A percentile compares a stretch with the other conserved stretches of the same genome.
phyloP scores from a whole-genome alignment of 2,888 invertebrate species.

The Sarcophaga subvicina region DNA sequence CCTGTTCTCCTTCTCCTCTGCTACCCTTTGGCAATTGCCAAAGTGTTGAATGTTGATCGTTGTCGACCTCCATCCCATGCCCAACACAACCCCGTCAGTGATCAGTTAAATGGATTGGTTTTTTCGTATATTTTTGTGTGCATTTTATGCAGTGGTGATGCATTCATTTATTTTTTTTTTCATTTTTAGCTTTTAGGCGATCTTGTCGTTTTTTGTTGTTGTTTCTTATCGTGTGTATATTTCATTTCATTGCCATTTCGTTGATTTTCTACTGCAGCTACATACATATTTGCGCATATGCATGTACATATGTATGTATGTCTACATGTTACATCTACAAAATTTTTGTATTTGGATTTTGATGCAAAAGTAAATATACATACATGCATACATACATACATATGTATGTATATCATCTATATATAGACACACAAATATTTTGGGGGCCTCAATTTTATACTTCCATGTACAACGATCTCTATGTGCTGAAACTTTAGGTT shows the following conservation, averaged over 20 bases:
- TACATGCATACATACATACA: neutral
- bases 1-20: neutral
- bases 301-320: neutral
- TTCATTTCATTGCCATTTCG: slow-evolving; percentile 52
- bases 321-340: neutral
- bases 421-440: neutral
- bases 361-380: slow-evolving; percentile 41
- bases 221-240: neutral
- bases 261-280: slow-evolving; percentile 56
- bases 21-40: slow-evolving; percentile 12
- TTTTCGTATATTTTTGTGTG: slow-evolving; percentile 20
- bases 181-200: neutral
- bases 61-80: slow-evolving; percentile 26
- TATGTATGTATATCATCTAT: neutral
- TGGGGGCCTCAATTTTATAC: slow-evolving; percentile 1
- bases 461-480: slow-evolving; percentile 13
- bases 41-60: slow-evolving; percentile 48
- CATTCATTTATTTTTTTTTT: slow-evolving; percentile 46
- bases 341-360: slow-evolving; percentile 52
- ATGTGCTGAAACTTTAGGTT: neutral
- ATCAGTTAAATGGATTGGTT: neutral
- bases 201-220: neutral
- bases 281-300: neutral
- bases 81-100: neutral
- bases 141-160: slow-evolving; percentile 56